Evolutionary conservation across 2,797 vertebrate species (phyloP), one percentile per base, ranked within the genome.

Genomic region (Pantherophis vulpinus): DNA sequence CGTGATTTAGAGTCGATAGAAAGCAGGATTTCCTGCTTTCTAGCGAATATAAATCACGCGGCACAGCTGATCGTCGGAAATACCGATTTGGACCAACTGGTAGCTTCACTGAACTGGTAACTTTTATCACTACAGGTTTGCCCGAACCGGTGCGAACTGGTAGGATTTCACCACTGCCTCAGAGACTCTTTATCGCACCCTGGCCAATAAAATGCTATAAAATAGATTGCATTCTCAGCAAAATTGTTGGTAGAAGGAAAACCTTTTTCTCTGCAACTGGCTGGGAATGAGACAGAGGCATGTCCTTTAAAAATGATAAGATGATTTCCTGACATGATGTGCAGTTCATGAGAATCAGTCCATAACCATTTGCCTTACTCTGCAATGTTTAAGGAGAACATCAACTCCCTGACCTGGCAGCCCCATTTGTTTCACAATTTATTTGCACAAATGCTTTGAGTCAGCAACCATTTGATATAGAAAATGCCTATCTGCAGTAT

Each of bases 81-180:
- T 54, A 54, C 51, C 1, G 8, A 10, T 54, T 54, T 10, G 51
- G 9, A 54, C 8, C 51, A 54, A 54, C 51, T 10, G 9, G 51
- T 54, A 54, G 51, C 51, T 54, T 51, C 47, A 6, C 47, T 51
- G 47, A 54, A 54, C 51, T 1, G 9, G 51, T 54, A 54, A 1
- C 51, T 54, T 54, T 54, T 54, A 54, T 54, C 51, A 54, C 51
- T 54, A 54, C 51, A 9, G 9, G 51, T 9, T 54, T 10, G 51
- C 8, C 51, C 9, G 1, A 54, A 54, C 51, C 1, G 8, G 51
- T 10, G 8, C 51, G 0, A 54, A 54, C 51, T 0, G 1, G 51
- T 54, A 54, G 9, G 51, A 54, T 54, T 54, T 54, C 51, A 54
- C 51, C 51, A 54, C 51, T 54, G 51, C 58, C 54, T 88, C 51